Evolutionary conservation across 2,113 vertebrate genomes (phyloP).

Genomic region (Chaetodon auriga): DNA sequence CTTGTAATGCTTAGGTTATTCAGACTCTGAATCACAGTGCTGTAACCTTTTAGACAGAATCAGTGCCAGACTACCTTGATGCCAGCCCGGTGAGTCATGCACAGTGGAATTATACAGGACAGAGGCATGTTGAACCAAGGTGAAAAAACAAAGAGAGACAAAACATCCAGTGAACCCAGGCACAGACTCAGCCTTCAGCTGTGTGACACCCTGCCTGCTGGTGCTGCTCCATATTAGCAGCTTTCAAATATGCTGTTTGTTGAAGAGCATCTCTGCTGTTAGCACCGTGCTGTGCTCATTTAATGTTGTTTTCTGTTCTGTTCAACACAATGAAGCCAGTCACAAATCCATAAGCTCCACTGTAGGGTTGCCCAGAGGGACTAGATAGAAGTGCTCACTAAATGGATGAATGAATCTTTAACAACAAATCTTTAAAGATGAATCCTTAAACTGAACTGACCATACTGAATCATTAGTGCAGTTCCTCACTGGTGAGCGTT

Average conservation of each 20-base stretch:
- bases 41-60: slow-evolving; percentile 22
- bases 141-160: too few relatives aligned
- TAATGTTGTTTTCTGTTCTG: background rate
- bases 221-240: background rate
- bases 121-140: background rate
- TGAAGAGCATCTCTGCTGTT: background rate
- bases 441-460: background rate
- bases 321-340: background rate
- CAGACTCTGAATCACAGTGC: slow-evolving; percentile 32
- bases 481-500: too few relatives aligned
- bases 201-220: background rate
- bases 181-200: background rate
- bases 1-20: slow-evolving; percentile 3
- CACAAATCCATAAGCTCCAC: background rate
- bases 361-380: too few relatives aligned
- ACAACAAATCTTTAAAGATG: background rate
- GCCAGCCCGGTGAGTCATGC: slow-evolving; percentile 44
- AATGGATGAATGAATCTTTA: too few relatives aligned
- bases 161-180: background rate
- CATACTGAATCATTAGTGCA: background rate
- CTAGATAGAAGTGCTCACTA: too few relatives aligned
- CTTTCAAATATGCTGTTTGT: background rate
- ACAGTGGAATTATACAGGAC: slow-evolving; percentile 8
- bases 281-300: background rate
- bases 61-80: slow-evolving; percentile 25